Evolutionary conservation across 2,113 vertebrate species (phyloP).

Genomic region (Gorsachius goisagi): DNA sequence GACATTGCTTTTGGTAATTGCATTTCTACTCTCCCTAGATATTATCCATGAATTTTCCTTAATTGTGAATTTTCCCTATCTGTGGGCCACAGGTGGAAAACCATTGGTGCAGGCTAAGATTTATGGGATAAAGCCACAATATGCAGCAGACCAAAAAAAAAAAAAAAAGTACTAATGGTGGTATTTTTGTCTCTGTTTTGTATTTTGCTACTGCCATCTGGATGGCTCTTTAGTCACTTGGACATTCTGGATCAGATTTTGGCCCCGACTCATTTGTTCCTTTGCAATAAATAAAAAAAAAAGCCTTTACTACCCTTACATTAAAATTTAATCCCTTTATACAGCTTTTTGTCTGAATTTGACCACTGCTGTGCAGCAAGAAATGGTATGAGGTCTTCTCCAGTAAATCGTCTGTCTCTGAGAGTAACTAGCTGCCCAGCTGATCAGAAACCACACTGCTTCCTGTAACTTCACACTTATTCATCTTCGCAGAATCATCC

Average conservation of each 20-base stretch:
- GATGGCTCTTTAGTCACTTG: neutral
- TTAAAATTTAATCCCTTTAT: neutral
- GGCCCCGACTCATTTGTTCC: neutral
- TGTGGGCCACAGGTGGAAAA: neutral
- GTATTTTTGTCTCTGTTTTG: neutral
- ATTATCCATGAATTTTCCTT: neutral
- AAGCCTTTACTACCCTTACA: neutral
- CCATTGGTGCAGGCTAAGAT: neutral
- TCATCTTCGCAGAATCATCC: constrained; percentile 29
- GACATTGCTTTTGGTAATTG: neutral
- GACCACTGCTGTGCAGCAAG: neutral
- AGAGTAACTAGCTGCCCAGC: neutral
- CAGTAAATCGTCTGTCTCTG: neutral
- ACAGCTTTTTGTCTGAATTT: neutral
- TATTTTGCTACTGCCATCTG: neutral
- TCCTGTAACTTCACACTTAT: constrained; percentile 48
- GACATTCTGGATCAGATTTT: neutral
- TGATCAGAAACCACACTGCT: constrained; percentile 6
- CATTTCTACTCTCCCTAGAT: neutral
- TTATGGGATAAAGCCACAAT: neutral
- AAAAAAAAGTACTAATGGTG: neutral
- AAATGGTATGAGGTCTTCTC: neutral
- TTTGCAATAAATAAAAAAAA: neutral
- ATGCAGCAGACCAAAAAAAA: neutral
- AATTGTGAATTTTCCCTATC: neutral